A percentile compares a stretch with the other conserved stretches of the same genome.
phyloP scores from a whole-genome alignment of 2,888 invertebrate species.

The Sialis fuliginosa region DNA sequence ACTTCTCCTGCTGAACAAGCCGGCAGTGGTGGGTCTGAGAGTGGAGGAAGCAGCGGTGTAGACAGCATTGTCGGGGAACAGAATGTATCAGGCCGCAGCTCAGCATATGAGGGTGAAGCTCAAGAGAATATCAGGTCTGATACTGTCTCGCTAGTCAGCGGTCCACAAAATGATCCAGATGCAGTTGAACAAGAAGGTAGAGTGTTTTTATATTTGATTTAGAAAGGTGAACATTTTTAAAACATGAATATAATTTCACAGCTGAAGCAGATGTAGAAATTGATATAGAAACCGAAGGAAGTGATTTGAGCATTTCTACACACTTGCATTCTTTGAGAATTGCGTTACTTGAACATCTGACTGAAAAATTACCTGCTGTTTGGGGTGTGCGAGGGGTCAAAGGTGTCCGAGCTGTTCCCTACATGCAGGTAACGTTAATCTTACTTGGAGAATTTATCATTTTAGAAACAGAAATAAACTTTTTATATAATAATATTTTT shows the following conservation, averaged over 20 bases:
- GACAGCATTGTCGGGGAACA: slow-evolving; percentile 80
- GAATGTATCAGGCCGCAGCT: slow-evolving; percentile 79
- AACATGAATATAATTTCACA: slow-evolving; percentile 1
- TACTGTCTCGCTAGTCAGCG: slow-evolving; percentile 29
- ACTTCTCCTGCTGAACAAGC: slow-evolving; percentile 69
- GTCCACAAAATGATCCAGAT: slow-evolving; percentile 20
- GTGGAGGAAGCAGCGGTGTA: slow-evolving; percentile 81
- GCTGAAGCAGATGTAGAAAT: slow-evolving; percentile 15
- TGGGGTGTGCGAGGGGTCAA: slow-evolving; percentile 57
- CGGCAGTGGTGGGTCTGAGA: slow-evolving; percentile 60
- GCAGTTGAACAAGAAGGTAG: slow-evolving; percentile 19
- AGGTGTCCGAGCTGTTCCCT: slow-evolving; percentile 64
- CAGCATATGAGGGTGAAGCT: slow-evolving; percentile 75
- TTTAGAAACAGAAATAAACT: neutral
- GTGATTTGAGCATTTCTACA: slow-evolving; percentile 26
- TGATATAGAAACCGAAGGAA: slow-evolving; percentile 17
- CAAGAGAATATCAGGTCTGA: slow-evolving; percentile 37
- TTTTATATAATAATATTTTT: slow-evolving; percentile 4
- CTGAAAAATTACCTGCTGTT: slow-evolving; percentile 60
- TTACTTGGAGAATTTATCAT: neutral
- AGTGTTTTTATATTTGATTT: slow-evolving; percentile 5
- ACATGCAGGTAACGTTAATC: slow-evolving; percentile 52
- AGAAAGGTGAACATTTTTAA: neutral
- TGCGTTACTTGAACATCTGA: slow-evolving; percentile 53
- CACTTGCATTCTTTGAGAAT: slow-evolving; percentile 50